Conservation (phyloP, 2,888 invertebrate genomes). For the Acronicta psi region DNA sequence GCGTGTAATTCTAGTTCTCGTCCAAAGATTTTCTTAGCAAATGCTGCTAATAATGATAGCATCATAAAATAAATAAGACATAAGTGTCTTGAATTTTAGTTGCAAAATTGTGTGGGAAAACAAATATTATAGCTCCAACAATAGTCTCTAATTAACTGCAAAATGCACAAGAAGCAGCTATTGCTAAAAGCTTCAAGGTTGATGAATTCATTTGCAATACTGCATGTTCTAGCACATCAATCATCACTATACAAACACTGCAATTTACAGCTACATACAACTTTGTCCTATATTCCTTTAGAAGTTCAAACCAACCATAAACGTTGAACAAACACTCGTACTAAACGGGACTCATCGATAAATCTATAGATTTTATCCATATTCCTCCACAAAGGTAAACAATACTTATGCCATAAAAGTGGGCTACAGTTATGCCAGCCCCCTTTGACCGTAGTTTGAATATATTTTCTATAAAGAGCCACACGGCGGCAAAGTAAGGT, state of each 20-base stretch:
- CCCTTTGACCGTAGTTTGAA: conserved; percentile 70
- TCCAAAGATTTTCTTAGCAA: too few species aligned
- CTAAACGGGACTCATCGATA: conserved; percentile 44
- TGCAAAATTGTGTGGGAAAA: neutral
- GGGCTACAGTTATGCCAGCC: conserved; percentile 67
- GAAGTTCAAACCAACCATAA: conserved; percentile 24
- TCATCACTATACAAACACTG: conserved; percentile 19
- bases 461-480: conserved; percentile 55
- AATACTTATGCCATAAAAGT: conserved; percentile 72
- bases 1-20: too few species aligned
- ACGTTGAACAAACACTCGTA: conserved; percentile 34
- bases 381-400: conserved; percentile 55
- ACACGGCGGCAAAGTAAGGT: conserved; percentile 35
- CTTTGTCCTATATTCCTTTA: conserved; percentile 29
- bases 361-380: conserved; percentile 49
- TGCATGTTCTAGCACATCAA: conserved; percentile 20
- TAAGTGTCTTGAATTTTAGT: neutral
- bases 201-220: conserved; percentile 20
- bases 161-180: conserved; percentile 10
- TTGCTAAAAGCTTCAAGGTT: conserved; percentile 22
- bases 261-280: conserved; percentile 18
- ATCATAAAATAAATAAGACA: too few species aligned
- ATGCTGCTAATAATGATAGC: too few species aligned
- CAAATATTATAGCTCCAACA: conserved; percentile 4
- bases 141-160: conserved; percentile 18